Percentiles rank a stretch among this genome's conserved stretches.
These are phyloP conservation scores for Dolomedes plantarius DNA, from an alignment of 2,888 invertebrate species.

Conservation along the genomic window DNA sequence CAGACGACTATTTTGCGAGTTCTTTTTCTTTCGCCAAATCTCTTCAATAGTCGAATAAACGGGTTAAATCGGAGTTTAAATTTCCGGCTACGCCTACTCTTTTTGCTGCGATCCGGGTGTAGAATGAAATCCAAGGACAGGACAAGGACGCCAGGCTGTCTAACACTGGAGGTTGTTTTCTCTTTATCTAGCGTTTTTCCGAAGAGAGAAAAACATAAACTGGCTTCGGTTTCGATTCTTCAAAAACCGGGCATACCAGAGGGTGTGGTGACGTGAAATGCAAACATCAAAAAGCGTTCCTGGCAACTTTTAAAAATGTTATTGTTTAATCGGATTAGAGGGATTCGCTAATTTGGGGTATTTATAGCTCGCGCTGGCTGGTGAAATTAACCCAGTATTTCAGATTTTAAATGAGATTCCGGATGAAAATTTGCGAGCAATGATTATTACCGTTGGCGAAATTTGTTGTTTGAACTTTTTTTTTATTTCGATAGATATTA, in stretches of 20 bases:
- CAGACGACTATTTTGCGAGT: not conserved
- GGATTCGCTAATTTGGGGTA: too few species aligned
- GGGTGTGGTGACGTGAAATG: not conserved
- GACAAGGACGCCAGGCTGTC: slow-evolving; percentile 11
- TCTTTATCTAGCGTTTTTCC: not conserved
- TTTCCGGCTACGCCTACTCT: slow-evolving; percentile 12
- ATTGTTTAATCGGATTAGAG: too few species aligned
- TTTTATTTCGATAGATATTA: too few species aligned
- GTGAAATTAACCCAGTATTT: too few species aligned
- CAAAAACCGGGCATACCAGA: not conserved
- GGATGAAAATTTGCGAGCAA: too few species aligned
- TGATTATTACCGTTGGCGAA: too few species aligned
- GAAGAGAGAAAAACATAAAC: not conserved
- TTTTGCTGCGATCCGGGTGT: not conserved
- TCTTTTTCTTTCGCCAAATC: too few species aligned
- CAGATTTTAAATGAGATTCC: too few species aligned
- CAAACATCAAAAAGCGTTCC: too few species aligned
- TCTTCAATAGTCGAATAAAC: not conserved
- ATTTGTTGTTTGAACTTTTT: too few species aligned
- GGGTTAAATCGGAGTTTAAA: not conserved
- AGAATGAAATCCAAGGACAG: slow-evolving; percentile 2
- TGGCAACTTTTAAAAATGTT: too few species aligned
- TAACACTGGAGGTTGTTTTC: not conserved
- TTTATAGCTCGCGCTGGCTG: too few species aligned
- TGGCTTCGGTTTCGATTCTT: not conserved